A percentile compares a stretch with the other conserved stretches of the same genome.
phyloP scores from a whole-genome alignment of 2,113 vertebrate genomes.

The Columba janthina region DNA sequence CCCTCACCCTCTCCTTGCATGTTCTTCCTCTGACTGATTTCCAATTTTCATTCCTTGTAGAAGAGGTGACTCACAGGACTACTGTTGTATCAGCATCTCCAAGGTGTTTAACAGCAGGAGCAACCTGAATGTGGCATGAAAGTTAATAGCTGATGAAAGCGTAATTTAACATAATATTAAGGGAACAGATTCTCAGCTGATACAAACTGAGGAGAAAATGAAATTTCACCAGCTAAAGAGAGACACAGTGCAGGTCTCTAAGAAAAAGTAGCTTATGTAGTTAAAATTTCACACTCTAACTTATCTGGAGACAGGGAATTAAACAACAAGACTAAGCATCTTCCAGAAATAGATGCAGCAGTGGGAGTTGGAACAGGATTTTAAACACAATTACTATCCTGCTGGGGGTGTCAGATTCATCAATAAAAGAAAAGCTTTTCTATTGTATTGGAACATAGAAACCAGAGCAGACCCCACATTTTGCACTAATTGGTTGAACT shows the following conservation, averaged over 20 bases:
- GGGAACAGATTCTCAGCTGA: background rate
- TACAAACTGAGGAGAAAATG: background rate
- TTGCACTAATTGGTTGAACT: background rate
- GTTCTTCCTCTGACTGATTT: background rate
- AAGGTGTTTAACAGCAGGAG: conserved; percentile 20
- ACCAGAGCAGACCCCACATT: background rate
- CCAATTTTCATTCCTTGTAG: background rate
- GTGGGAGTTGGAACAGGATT: conserved; percentile 39
- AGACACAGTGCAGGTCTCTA: background rate
- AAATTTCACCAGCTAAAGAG: background rate
- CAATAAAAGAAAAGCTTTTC: background rate
- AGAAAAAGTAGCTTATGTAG: conserved; percentile 2
- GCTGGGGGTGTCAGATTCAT: conserved; percentile 6
- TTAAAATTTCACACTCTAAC: conserved; percentile 13
- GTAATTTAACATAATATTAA: background rate
- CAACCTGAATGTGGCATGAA: background rate
- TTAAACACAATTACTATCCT: conserved; percentile 33
- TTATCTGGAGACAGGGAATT: conserved; percentile 20
- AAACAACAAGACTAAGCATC: conserved; percentile 36
- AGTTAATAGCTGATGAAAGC: conserved; percentile 18
- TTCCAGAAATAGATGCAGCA: conserved; percentile 53
- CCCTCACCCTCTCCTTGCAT: background rate
- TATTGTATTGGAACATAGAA: background rate
- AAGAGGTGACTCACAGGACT: background rate
- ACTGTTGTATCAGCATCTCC: background rate